A percentile compares a stretch with the other conserved stretches of the same genome.
These are phyloP conservation scores for Acanthornis magna DNA, from an alignment of 2,797 vertebrate species.

Conservation along the genomic window DNA sequence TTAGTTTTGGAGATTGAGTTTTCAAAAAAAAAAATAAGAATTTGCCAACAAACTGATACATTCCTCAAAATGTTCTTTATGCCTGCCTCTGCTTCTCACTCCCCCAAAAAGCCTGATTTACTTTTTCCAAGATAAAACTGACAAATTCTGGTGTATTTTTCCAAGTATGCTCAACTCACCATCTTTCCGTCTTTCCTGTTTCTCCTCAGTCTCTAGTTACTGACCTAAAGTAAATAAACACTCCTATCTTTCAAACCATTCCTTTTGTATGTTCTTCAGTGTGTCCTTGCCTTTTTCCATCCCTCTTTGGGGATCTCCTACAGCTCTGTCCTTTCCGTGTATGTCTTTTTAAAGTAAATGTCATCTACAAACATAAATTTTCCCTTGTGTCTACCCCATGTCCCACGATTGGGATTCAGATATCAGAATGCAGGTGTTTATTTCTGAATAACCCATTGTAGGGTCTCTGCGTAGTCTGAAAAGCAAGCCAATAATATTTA, in stretches of 20 bases:
- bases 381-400: not conserved
- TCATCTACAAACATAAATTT: not conserved
- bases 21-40: not conserved
- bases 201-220: not conserved
- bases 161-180: not conserved
- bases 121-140: not conserved
- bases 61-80: not conserved
- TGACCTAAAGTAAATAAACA: not conserved
- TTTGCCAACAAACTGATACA: not conserved
- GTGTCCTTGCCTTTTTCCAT: not conserved
- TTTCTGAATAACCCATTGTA: not conserved
- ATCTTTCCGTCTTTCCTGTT: not conserved
- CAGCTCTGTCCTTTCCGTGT: not conserved
- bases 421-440: not conserved
- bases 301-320: not conserved
- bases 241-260: not conserved
- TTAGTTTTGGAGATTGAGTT: not conserved
- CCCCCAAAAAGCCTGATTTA: not conserved
- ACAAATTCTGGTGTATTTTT: not conserved
- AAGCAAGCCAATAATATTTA: not conserved
- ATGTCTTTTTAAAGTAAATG: not conserved
- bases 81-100: not conserved
- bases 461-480: not conserved
- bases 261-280: not conserved
- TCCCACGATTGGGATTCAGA: not conserved